A percentile compares a stretch with the other conserved stretches of the same genome.
These are phyloP conservation scores for Hemichromis elongatus DNA, from an alignment of 2,113 vertebrate species.

Conservation along the genomic window DNA sequence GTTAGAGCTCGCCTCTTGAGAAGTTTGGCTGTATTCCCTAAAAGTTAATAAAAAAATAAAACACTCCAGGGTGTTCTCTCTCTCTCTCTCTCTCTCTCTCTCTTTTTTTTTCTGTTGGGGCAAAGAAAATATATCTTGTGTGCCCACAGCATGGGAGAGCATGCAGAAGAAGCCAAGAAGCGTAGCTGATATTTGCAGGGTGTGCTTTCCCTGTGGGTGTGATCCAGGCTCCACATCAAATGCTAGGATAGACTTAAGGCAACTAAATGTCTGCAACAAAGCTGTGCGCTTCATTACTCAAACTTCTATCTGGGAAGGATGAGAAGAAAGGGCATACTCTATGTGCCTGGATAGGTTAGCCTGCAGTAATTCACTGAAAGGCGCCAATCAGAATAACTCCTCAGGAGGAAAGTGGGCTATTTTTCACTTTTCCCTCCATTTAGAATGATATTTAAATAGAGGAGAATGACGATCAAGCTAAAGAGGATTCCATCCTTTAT, in stretches of 20 bases:
- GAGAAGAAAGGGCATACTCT: constrained; percentile 18
- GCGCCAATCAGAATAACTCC: neutral
- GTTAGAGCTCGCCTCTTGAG: constrained; percentile 33
- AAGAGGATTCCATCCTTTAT: neutral
- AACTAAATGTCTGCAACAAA: constrained; percentile 44
- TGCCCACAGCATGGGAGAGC: neutral
- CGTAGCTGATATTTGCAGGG: constrained; percentile 39
- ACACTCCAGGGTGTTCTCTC: constrained; percentile 29
- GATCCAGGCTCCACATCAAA: constrained; percentile 60
- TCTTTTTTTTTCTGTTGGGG: constrained; percentile 3
- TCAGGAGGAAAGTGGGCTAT: neutral
- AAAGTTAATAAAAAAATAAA: constrained; percentile 38
- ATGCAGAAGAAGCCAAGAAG: constrained; percentile 37
- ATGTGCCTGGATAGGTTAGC: constrained; percentile 24
- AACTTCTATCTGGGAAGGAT: constrained; percentile 23
- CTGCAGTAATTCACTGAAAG: constrained; percentile 32
- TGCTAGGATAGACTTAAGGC: constrained; percentile 50
- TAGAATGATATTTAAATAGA: neutral
- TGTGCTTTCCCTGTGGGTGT: constrained; percentile 30
- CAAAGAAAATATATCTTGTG: constrained; percentile 40
- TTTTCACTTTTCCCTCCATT: neutral
- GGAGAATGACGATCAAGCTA: neutral
- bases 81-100: neutral
- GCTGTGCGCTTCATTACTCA: constrained; percentile 53
- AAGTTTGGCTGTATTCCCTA: constrained; percentile 33